A percentile compares a stretch with the other conserved stretches of the same genome.
Evolutionary conservation across 2,797 vertebrate species (phyloP).

Genomic region (Vireo griseus): DNA sequence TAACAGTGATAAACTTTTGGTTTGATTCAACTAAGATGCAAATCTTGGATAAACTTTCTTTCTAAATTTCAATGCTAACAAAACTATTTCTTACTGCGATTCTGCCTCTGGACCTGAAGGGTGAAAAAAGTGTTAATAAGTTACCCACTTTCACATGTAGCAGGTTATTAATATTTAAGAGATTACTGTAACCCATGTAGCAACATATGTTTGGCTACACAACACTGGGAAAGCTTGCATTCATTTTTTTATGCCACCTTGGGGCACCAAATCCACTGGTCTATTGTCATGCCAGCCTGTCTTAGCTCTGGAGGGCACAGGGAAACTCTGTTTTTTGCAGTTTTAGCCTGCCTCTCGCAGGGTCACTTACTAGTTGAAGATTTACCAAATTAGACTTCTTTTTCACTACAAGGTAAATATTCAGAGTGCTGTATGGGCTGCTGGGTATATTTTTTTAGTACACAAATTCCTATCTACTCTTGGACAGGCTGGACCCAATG

Average conservation of each 20-base stretch:
- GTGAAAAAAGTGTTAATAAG: not conserved
- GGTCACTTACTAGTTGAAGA: not conserved
- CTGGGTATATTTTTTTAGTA: not conserved
- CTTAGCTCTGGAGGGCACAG: not conserved
- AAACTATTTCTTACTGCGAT: not conserved
- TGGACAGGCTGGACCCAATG: constrained; percentile 84
- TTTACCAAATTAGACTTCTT: not conserved
- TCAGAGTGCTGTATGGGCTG: not conserved
- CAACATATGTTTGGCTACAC: not conserved
- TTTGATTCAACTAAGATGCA: not conserved
- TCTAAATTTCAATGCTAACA: not conserved
- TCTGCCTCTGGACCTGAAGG: not conserved
- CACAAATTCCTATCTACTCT: not conserved
- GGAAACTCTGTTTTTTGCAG: not conserved
- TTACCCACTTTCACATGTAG: not conserved
- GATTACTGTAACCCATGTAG: not conserved
- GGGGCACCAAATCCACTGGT: not conserved
- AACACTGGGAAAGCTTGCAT: not conserved
- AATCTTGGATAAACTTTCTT: not conserved
- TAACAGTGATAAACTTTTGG: not conserved
- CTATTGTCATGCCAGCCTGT: not conserved
- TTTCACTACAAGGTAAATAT: not conserved
- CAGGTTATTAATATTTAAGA: not conserved
- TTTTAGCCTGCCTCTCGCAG: not conserved
- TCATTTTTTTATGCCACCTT: not conserved